Percentiles rank a stretch among this genome's conserved stretches.
Evolutionary conservation across 2,113 vertebrate genomes (phyloP).

Genomic region (Callionymus lyra): DNA sequence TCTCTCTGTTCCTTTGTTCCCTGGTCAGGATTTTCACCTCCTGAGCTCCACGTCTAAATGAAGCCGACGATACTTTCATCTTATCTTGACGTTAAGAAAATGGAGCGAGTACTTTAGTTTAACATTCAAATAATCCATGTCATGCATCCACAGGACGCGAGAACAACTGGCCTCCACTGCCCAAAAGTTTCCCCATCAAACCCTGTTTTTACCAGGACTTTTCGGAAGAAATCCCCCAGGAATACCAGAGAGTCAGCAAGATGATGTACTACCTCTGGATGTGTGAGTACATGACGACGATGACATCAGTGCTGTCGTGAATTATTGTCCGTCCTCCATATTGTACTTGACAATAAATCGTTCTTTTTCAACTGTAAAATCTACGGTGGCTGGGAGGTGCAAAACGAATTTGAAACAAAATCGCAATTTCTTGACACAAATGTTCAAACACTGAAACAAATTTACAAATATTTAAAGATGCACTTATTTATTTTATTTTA

Average conservation of each 20-base stretch:
- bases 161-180: constrained; percentile 94
- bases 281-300: constrained; percentile 68
- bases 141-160: constrained; percentile 66
- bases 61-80: too few species aligned
- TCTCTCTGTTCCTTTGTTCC: too few species aligned
- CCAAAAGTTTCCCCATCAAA: constrained; percentile 79
- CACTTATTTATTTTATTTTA: too few species aligned
- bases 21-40: too few species aligned
- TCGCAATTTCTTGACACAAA: too few species aligned
- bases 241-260: constrained; percentile 84
- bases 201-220: constrained; percentile 97
- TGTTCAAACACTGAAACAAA: too few species aligned
- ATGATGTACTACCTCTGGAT: constrained; percentile 98
- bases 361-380: too few species aligned
- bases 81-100: background rate
- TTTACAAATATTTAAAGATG: too few species aligned
- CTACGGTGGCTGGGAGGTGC: too few species aligned
- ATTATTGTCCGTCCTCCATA: background rate
- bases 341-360: too few species aligned
- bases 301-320: background rate
- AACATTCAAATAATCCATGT: background rate
- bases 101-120: background rate
- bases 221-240: constrained; percentile 81
- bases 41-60: too few species aligned
- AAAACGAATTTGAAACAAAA: too few species aligned